Base-by-base conservation (phyloP, 1,140 invertebrate species). In the Steinernema feltiae region DNA sequence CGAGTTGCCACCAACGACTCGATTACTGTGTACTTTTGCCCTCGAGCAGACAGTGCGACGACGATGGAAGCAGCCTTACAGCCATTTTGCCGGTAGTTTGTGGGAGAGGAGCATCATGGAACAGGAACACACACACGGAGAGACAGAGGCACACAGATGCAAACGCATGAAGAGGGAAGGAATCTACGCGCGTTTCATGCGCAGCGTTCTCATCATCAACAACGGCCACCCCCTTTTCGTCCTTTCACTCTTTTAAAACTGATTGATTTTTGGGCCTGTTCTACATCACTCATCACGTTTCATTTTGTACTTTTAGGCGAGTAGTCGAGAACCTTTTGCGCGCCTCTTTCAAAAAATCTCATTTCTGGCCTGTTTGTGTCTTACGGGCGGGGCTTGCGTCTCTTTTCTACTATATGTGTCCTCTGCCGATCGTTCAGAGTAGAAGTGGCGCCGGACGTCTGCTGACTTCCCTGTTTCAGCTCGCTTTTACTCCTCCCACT, bases 211-310 rank as follows among this genome's bases (percentile, higher is more conserved):
- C 15, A 63, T 63, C 24, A 3, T 21, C 53, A 63, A 21, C 24
- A 27, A 63, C 53, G 53, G 24, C 53, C 53, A 63, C 53, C 53
- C 53, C 53, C 24, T 63, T n/a, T n/a, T 15, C 12, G 12, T 73
- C 2, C 35, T 41, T n/a, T 70, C 41, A 15, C 7, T 15, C 30
- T 71, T 15, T 73, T 70, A 15, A 17, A 48, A 73, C 41, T 41
- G 30, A 73, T 73, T 73, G 29, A 41, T 41, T 73, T 73, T 30
- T 70, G 48, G 73, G n/a, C n/a, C n/a, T n/a, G n/a, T 48, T 71
- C 69, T 74, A 30, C 24, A 74, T 63, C 53, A 63, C 53, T 63
- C 53, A 63, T 63, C 53, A 63, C n/a, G n/a, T n/a, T n/a, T 63
- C 24, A 7, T 21, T 63, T 27, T 63, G 53, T 63, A 63, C 53